Evolutionary conservation across 2,113 vertebrate genomes (phyloP).

Genomic region (Oryctolagus cuniculus): mOryCun1.1 NC_091445.1:71687001-71687500

Average conservation of each 20-base stretch:
- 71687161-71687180: conserved; percentile 88
- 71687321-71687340: neutral
- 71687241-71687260: neutral
- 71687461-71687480: neutral
- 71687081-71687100: conserved; percentile 92
- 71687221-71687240: neutral
- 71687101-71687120: conserved; percentile 97
- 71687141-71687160: conserved; percentile 90
- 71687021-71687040: conserved; percentile 91
- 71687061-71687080: conserved; percentile 92
- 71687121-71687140: conserved; percentile 94
- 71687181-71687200: conserved; percentile 35
- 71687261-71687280: neutral
- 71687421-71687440: neutral
- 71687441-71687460: neutral
- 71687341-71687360: neutral
- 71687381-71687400: neutral
- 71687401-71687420: neutral
- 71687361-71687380: neutral
- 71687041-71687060: conserved; percentile 90
- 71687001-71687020: conserved; percentile 92
- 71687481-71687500: neutral
- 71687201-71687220: neutral
- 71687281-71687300: neutral
- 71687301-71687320: neutral